A percentile compares a stretch with the other conserved stretches of the same genome.
These are phyloP conservation scores for Conus canariensis DNA, from an alignment of 2,888 invertebrate genomes.

Conservation along the genomic window DNA sequence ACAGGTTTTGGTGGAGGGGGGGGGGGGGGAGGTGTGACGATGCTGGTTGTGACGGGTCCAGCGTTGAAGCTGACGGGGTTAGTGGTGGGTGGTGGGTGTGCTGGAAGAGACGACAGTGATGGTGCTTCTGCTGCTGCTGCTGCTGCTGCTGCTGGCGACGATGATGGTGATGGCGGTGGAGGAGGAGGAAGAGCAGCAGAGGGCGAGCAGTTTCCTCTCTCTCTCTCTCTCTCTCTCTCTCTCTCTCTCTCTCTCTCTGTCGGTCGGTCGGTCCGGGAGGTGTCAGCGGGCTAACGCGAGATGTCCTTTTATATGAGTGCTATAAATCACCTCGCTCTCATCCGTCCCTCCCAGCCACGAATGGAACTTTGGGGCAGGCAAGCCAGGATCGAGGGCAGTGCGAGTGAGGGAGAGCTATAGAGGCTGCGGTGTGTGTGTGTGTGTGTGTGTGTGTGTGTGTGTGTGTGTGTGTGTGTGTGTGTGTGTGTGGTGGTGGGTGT, in stretches of 20 bases:
- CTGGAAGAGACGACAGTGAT: too few relatives aligned
- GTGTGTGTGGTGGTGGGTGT: background rate
- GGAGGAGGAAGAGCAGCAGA: background rate
- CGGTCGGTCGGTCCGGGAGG: background rate
- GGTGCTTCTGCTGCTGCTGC: background rate
- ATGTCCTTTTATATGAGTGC: slow-evolving; percentile 38
- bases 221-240: background rate
- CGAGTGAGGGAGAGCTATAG: too few relatives aligned
- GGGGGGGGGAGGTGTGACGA: background rate
- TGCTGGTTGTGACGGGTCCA: background rate
- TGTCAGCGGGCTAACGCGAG: slow-evolving; percentile 17
- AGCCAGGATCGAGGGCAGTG: too few relatives aligned
- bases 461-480: too few relatives aligned
- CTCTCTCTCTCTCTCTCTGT: background rate
- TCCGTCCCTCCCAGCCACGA: background rate
- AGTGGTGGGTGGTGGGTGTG: background rate
- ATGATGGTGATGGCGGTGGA: background rate
- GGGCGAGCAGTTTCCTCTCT: background rate
- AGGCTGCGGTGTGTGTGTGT: background rate
- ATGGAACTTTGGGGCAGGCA: background rate
- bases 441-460: too few relatives aligned
- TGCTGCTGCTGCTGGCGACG: background rate
- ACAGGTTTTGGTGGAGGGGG: too few relatives aligned
- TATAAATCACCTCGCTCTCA: slow-evolving; percentile 21
- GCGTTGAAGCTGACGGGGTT: background rate